These are phyloP conservation scores for Crambe crambe DNA, from an alignment of 37 sponge, comb jelly and placozoan genomes.

Conservation along the genomic window DNA sequence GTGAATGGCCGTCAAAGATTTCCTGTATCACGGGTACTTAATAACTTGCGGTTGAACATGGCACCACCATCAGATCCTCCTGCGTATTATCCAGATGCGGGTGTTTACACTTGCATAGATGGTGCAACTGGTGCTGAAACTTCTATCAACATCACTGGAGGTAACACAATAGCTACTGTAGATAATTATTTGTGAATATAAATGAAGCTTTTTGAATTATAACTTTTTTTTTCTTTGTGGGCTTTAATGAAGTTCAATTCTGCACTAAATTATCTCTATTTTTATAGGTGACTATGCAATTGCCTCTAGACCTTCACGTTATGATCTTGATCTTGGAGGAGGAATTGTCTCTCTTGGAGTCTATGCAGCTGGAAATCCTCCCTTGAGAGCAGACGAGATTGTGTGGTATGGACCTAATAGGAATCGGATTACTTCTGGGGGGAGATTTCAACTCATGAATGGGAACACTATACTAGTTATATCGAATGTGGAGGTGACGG, in stretches of 20 bases:
- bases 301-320: not conserved
- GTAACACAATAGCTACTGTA: no score
- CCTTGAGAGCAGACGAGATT: not conserved
- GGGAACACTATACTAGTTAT: not conserved
- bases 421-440: not conserved
- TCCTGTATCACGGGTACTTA: not conserved
- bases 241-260: no score
- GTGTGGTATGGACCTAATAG: not conserved
- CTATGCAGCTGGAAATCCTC: not conserved
- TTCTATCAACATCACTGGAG: slow-evolving; percentile 14
- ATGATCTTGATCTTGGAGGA: not conserved
- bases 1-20: not conserved
- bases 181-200: not conserved
- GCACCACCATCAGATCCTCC: not conserved
- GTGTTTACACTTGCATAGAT: slow-evolving; percentile 25
- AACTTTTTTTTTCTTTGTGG: no score
- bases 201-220: no score
- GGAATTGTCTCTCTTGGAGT: not conserved
- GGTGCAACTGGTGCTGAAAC: not conserved
- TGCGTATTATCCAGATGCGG: slow-evolving; percentile 3
- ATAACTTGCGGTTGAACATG: not conserved
- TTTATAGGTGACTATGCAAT: not conserved
- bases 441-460: not conserved
- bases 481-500: not conserved
- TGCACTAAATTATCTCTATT: no score